These are phyloP conservation scores for Danio kyathit DNA, from an alignment of 2,797 vertebrate genomes.

Conservation along the genomic window DNA sequence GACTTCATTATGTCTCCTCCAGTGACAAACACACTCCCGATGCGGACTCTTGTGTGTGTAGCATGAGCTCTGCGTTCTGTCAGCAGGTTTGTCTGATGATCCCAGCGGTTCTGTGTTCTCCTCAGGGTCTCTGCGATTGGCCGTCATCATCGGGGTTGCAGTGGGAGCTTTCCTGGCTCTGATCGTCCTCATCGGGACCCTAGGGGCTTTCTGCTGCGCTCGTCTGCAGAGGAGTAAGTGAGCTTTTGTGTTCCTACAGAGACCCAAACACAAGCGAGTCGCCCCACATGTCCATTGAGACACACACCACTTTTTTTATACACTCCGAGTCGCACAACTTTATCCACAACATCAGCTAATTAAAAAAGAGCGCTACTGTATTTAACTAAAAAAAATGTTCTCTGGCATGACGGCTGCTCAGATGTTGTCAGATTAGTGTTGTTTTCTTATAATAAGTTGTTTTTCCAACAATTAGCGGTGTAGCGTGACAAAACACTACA, in stretches of 20 bases:
- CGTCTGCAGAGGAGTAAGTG: conserved; percentile 97
- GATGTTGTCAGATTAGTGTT: conserved; percentile 24
- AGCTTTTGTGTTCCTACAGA: conserved; percentile 28
- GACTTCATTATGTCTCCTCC: conserved; percentile 46
- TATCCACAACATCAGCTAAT: conserved; percentile 11
- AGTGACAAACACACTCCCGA: conserved; percentile 48
- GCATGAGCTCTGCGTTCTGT: conserved; percentile 25
- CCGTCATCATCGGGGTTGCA: conserved; percentile 97
- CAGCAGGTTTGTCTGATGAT: conserved; percentile 53
- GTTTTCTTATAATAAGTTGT: conserved; percentile 14
- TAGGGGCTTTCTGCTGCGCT: conserved; percentile 97
- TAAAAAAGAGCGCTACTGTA: not conserved
- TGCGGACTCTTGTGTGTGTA: not conserved
- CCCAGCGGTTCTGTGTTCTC: conserved; percentile 60
- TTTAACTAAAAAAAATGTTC: not conserved
- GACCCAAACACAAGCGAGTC: conserved; percentile 4
- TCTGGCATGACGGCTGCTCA: not conserved
- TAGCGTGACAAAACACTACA: not conserved
- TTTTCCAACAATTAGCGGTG: conserved; percentile 7
- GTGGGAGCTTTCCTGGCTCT: conserved; percentile 96
- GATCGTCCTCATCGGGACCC: conserved; percentile 96
- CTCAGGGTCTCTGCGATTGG: conserved; percentile 94
- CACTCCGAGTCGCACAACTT: not conserved
- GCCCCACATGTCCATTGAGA: conserved; percentile 27
- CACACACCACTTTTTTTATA: not conserved